Base-by-base conservation (phyloP, 2,797 vertebrate species). In the Heteromormyrus szaboi region DNA sequence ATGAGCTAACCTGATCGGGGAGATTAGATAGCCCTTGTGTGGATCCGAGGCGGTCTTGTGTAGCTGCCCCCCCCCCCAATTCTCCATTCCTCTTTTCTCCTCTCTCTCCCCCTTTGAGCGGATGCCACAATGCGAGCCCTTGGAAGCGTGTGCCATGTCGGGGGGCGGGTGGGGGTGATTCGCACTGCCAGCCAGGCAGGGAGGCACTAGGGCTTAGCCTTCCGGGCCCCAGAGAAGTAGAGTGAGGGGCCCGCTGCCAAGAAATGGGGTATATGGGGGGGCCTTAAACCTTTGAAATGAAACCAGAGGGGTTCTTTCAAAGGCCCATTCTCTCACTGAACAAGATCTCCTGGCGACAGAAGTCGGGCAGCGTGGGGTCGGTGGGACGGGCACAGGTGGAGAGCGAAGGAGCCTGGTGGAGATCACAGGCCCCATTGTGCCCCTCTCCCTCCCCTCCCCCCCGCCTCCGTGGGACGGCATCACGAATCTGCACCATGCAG, bases 1-100 rank as follows among this genome's bases (percentile, higher is more conserved):
- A 94, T 91, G 92, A 93, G 91, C 53, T 88, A 89, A 86, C 89
- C 56, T n/a, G 79, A 93, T 92, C 83, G 4, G 81, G 89, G 87
- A 88, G 92, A 94, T 95, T 93, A 92, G 93, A 95, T 95, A 94
- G 93, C 94, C 92, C 93, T 92, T 92, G 93, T 91, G 46, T 91
- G 93, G 94, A 93, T 94, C 91, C 91, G 90, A 56, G 90, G 89
- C 79, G 44, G 87, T 88, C 90, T 93, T 44, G 54, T 62, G 89
- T 91, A 89, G 89, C 91, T 91, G 86, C 91, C 91, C 91, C 91
- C 4, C 29, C 33, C 14, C 65, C 25, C 25, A 37, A 91, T 85
- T 22, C 9, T 33, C 86, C 89, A 89, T 5, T 22, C 53, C 65
- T 88, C 33, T 46, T 44, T 59, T 88, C 87, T 89, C 89, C 90